A percentile compares a stretch with the other conserved stretches of the same genome.
Conservation (phyloP, 2,888 invertebrate species). For the Hesperia comma region DNA sequence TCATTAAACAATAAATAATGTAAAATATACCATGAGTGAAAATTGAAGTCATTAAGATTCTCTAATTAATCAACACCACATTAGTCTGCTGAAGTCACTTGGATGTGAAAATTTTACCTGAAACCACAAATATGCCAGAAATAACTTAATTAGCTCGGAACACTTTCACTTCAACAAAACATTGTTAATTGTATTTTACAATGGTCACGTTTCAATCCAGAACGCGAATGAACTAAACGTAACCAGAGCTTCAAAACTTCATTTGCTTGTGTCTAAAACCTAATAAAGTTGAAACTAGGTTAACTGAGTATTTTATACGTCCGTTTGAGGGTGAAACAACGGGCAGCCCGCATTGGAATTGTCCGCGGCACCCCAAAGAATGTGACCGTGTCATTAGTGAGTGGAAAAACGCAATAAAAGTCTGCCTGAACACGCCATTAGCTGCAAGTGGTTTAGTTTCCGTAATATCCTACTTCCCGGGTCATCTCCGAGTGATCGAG, state of each 20-base stretch:
- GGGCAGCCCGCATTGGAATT: conserved; percentile 26
- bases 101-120: neutral
- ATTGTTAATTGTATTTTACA: neutral
- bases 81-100: too few relatives aligned
- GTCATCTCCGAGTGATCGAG: conserved; percentile 37
- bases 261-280: conserved; percentile 18
- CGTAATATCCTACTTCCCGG: conserved; percentile 38
- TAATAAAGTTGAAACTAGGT: conserved; percentile 33
- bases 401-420: conserved; percentile 47
- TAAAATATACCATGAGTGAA: too few relatives aligned
- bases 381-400: conserved; percentile 45
- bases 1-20: too few relatives aligned
- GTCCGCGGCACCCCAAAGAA: conserved; percentile 40
- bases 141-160: too few relatives aligned
- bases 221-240: conserved; percentile 5
- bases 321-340: conserved; percentile 29
- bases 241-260: conserved; percentile 11
- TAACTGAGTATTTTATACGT: conserved; percentile 31
- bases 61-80: too few relatives aligned
- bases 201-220: conserved; percentile 6
- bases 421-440: conserved; percentile 44
- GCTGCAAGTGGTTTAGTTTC: conserved; percentile 44
- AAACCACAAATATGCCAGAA: conserved; percentile 2
- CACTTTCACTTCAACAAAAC: neutral
- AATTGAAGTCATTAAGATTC: too few relatives aligned